Conservation (phyloP, 2,797 vertebrate species). For the Hydrophis major region DNA sequence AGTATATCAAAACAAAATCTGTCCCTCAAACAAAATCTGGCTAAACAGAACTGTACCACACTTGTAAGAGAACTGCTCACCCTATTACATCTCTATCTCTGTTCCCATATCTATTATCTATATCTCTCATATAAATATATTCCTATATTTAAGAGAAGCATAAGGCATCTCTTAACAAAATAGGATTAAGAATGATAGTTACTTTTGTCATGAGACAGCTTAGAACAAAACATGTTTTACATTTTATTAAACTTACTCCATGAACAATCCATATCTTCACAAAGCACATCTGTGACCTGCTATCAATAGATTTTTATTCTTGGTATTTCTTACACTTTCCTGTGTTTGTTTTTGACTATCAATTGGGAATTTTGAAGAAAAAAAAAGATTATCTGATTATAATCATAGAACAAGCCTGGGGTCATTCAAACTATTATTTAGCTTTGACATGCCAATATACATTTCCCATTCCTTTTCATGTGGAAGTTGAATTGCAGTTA, state of each 20-base stretch:
- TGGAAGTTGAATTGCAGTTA: background rate
- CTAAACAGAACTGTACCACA: background rate
- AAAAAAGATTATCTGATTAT: fast-evolving
- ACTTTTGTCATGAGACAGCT: constrained; percentile 32
- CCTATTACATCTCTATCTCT: background rate
- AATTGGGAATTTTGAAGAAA: background rate
- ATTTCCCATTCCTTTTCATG: background rate
- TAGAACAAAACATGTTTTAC: constrained; percentile 18
- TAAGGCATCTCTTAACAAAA: background rate
- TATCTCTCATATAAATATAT: background rate
- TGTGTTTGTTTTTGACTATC: constrained; percentile 11
- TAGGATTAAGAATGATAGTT: background rate
- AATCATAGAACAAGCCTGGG: background rate
- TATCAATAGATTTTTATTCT: background rate
- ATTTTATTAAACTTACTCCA: constrained; percentile 37
- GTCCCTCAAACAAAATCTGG: background rate
- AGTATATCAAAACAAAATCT: constrained; percentile 60
- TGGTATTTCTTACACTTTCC: background rate
- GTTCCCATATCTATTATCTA: background rate
- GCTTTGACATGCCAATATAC: background rate
- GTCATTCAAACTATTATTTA: background rate
- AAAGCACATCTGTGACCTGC: background rate
- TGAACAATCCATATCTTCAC: background rate
- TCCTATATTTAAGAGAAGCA: background rate
- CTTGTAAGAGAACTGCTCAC: background rate